These are phyloP conservation scores for Mirza zaza DNA, from an alignment of 2,113 vertebrate genomes.

Conservation along the genomic window DNA sequence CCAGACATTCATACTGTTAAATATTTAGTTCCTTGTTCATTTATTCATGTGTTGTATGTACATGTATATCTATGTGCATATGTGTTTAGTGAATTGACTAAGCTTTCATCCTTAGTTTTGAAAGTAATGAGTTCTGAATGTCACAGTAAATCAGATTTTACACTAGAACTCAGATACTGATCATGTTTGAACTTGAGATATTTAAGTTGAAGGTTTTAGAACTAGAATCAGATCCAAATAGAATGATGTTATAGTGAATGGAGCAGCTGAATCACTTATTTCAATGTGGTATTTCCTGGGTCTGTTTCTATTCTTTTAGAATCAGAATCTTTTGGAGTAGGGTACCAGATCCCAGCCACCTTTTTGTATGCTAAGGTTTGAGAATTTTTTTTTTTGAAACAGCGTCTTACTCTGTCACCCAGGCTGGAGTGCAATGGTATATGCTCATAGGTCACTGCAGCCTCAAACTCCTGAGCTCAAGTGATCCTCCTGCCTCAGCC, in stretches of 20 bases:
- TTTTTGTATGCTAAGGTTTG: not conserved
- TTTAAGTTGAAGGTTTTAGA: slow-evolving; percentile 19
- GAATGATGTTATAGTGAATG: not conserved
- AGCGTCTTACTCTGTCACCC: no score
- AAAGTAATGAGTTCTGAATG: not conserved
- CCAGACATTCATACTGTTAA: not conserved
- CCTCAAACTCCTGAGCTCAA: no score
- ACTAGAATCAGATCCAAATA: not conserved
- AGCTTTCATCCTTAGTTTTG: slow-evolving; percentile 4
- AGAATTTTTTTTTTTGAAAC: not conserved
- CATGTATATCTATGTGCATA: not conserved
- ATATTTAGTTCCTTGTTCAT: not conserved
- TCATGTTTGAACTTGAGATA: not conserved
- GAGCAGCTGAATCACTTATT: not conserved
- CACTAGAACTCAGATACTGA: not conserved
- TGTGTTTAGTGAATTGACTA: not conserved
- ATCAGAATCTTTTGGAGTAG: not conserved
- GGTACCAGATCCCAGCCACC: not conserved
- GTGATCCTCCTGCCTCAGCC: no score
- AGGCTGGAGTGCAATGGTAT: no score
- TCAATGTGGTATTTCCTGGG: not conserved
- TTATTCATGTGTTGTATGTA: not conserved
- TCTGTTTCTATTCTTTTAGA: not conserved
- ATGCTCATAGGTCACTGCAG: no score
- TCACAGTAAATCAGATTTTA: not conserved